A percentile compares a stretch with the other conserved stretches of the same genome.
phyloP scores from a whole-genome alignment of 2,888 invertebrate species.

The Marronus borbonicus region DNA sequence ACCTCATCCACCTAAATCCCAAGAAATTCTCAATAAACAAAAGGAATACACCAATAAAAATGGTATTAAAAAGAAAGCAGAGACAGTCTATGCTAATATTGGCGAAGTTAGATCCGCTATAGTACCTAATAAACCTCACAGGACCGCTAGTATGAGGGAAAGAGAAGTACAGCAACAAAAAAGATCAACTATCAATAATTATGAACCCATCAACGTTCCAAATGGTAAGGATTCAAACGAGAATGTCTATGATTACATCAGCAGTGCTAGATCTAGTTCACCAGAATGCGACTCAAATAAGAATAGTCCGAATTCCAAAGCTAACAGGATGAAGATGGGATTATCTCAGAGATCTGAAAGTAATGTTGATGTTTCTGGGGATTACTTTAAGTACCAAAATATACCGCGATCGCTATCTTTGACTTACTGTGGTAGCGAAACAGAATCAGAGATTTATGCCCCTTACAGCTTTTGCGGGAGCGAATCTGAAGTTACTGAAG shows the following conservation, averaged over 20 bases:
- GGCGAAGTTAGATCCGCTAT: constrained; percentile 88
- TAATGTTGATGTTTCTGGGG: constrained; percentile 71
- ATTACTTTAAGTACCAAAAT: constrained; percentile 75
- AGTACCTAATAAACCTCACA: constrained; percentile 84
- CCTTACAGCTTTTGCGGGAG: constrained; percentile 85
- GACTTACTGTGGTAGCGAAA: constrained; percentile 88
- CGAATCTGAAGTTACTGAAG: constrained; percentile 70
- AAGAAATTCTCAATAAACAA: constrained; percentile 76
- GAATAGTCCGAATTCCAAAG: constrained; percentile 65
- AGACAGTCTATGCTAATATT: constrained; percentile 86
- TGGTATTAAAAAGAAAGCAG: constrained; percentile 68
- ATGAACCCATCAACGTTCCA: constrained; percentile 64
- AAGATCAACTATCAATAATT: constrained; percentile 57
- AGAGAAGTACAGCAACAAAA: constrained; percentile 74
- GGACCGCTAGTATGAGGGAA: constrained; percentile 90
- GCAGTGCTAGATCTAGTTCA: constrained; percentile 78
- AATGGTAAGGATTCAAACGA: constrained; percentile 68
- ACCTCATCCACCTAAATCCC: constrained; percentile 81
- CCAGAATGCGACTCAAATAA: constrained; percentile 79
- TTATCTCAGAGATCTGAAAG: constrained; percentile 72
- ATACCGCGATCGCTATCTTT: constrained; percentile 79
- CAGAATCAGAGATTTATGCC: constrained; percentile 87
- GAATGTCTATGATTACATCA: constrained; percentile 78
- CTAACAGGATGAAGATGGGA: constrained; percentile 65
- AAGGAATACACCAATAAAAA: constrained; percentile 69